phyloP scores from a whole-genome alignment of 2,113 vertebrate genomes.

The Tragulus kanchil region DNA sequence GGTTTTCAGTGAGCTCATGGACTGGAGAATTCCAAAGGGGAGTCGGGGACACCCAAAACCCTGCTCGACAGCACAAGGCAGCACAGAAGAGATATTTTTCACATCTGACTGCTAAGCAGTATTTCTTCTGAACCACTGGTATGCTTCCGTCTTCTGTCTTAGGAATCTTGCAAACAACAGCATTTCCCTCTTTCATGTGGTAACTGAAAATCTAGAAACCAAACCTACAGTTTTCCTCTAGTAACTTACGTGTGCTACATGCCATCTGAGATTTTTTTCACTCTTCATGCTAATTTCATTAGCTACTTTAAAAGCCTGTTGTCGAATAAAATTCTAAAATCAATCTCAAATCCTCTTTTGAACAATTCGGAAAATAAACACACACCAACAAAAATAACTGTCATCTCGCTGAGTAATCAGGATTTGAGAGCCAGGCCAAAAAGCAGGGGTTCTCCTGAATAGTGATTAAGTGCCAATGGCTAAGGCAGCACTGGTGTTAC shows the following conservation, averaged over 20 bases:
- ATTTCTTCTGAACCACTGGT: not conserved
- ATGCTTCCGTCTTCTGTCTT: not conserved
- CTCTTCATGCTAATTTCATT: not conserved
- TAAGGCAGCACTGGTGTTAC: not conserved
- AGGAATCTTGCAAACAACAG: not conserved
- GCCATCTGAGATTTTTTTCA: not conserved
- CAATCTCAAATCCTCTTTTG: not conserved
- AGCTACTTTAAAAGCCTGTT: not conserved
- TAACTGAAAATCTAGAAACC: not conserved
- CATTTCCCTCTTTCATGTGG: not conserved
- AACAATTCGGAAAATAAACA: not conserved
- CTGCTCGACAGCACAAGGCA: too few species aligned
- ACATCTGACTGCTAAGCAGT: not conserved
- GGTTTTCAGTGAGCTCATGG: too few species aligned
- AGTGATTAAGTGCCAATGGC: not conserved
- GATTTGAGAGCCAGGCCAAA: not conserved
- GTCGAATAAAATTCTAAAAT: slow-evolving; percentile 33
- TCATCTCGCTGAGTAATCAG: not conserved
- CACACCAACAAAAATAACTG: not conserved
- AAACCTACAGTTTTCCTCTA: not conserved
- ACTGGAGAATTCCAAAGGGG: too few species aligned
- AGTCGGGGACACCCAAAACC: too few species aligned
- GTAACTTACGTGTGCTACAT: not conserved
- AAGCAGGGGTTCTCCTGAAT: not conserved
- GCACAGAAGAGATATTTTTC: not conserved